phyloP scores from a whole-genome alignment of 2,797 vertebrate species.

The Anableps anableps region DNA sequence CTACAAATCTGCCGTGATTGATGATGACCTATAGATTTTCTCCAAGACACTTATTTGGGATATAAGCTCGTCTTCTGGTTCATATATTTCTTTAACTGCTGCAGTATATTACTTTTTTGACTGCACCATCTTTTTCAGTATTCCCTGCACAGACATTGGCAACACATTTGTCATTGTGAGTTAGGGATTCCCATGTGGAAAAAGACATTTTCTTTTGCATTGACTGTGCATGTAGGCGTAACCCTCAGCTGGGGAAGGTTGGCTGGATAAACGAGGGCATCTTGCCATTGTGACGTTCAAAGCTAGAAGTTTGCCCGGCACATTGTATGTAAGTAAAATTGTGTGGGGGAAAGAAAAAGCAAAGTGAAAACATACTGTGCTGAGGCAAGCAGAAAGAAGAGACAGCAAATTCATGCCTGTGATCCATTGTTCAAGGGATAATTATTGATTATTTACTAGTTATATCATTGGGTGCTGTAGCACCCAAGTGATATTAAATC shows the following conservation, averaged over 20 bases:
- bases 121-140: constrained; percentile 58
- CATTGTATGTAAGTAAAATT: constrained; percentile 27
- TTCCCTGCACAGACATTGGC: constrained; percentile 47
- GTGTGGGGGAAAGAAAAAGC: constrained; percentile 29
- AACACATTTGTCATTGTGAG: constrained; percentile 71
- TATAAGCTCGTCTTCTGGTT: constrained; percentile 30
- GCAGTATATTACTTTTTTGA: constrained; percentile 53
- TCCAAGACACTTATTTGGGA: constrained; percentile 26
- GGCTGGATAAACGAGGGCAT: constrained; percentile 56
- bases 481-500: too few species aligned
- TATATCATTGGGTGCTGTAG: too few species aligned
- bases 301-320: constrained; percentile 47
- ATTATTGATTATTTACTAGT: too few species aligned
- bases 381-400: constrained; percentile 62
- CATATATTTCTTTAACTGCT: constrained; percentile 54
- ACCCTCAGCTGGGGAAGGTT: constrained; percentile 28
- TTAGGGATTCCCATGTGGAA: constrained; percentile 63
- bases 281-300: constrained; percentile 43
- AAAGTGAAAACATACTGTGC: constrained; percentile 48
- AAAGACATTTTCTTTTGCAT: constrained; percentile 49
- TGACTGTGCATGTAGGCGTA: constrained; percentile 24
- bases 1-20: constrained; percentile 43
- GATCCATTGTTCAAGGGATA: too few species aligned
- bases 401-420: constrained; percentile 15
- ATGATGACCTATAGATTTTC: constrained; percentile 37